phyloP scores from a whole-genome alignment of 1,140 invertebrate genomes.

The Maniola jurtina region DNA sequence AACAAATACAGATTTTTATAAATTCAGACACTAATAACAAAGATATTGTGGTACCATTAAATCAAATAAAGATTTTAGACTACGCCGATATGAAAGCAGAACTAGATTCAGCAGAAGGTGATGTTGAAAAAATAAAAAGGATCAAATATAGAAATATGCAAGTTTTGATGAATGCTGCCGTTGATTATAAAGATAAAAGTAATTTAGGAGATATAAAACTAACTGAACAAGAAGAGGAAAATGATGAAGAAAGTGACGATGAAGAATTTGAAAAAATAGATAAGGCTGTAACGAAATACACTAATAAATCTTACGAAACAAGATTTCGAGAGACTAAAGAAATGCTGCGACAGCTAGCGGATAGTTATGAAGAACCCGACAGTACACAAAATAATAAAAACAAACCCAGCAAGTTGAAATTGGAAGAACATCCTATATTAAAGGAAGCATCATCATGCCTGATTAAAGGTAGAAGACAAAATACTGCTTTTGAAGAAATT shows the following conservation, averaged over 20 bases:
- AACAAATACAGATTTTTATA: slow-evolving; percentile 66
- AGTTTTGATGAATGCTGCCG: slow-evolving; percentile 50
- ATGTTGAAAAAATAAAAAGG: slow-evolving; percentile 48
- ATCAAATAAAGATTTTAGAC: slow-evolving; percentile 53
- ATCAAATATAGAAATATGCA: slow-evolving; percentile 65
- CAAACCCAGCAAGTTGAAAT: slow-evolving; percentile 27
- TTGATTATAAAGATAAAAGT: slow-evolving; percentile 39
- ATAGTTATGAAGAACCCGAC: slow-evolving; percentile 54
- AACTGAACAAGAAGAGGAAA: slow-evolving; percentile 25
- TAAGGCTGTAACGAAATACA: slow-evolving; percentile 62
- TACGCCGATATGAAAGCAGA: slow-evolving; percentile 54
- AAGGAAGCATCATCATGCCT: slow-evolving; percentile 57
- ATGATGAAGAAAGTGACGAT: slow-evolving; percentile 42
- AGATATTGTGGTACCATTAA: slow-evolving; percentile 47
- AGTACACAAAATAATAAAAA: slow-evolving; percentile 17
- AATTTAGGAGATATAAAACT: slow-evolving; percentile 18
- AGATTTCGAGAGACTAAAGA: slow-evolving; percentile 66
- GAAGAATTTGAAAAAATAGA: slow-evolving; percentile 66
- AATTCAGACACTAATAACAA: slow-evolving; percentile 37
- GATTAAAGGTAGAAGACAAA: slow-evolving; percentile 41
- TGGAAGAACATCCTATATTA: slow-evolving; percentile 45
- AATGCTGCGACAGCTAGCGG: slow-evolving; percentile 60
- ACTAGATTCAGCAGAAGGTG: slow-evolving; percentile 45
- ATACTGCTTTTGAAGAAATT: slow-evolving; percentile 47
- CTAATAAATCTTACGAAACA: slow-evolving; percentile 67